These are phyloP conservation scores for Acrobasis repandana DNA, from an alignment of 2,888 invertebrate species.

Conservation along the genomic window DNA sequence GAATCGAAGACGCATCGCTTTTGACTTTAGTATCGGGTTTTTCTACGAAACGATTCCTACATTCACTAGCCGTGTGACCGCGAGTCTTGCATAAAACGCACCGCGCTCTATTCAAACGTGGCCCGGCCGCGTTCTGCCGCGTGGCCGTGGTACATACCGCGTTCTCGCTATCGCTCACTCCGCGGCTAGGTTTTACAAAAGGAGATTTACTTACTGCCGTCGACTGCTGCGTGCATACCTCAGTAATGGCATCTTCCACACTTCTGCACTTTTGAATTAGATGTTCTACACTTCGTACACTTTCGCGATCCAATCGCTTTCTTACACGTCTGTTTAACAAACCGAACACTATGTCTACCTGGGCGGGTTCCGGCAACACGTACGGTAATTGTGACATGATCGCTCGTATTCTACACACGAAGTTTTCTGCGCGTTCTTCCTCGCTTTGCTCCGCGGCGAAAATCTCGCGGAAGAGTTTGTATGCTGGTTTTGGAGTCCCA, in stretches of 20 bases:
- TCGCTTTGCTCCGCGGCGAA: slow-evolving; percentile 23
- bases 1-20: neutral
- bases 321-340: no score
- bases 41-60: neutral
- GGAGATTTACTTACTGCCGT: neutral
- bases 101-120: neutral
- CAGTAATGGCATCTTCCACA: neutral
- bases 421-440: neutral
- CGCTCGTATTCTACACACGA: neutral
- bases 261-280: neutral
- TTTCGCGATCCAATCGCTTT: neutral
- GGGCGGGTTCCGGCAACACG: neutral
- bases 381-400: neutral
- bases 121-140: neutral
- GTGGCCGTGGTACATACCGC: neutral
- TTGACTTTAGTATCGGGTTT: neutral
- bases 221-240: neutral
- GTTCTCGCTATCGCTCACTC: neutral
- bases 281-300: neutral
- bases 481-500: slow-evolving; percentile 20
- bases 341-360: no score
- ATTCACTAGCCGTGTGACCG: neutral
- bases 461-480: slow-evolving; percentile 25
- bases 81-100: neutral
- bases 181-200: neutral